These are phyloP conservation scores for Polia nebulosa DNA, from an alignment of 2,888 invertebrate genomes.

Conservation along the genomic window DNA sequence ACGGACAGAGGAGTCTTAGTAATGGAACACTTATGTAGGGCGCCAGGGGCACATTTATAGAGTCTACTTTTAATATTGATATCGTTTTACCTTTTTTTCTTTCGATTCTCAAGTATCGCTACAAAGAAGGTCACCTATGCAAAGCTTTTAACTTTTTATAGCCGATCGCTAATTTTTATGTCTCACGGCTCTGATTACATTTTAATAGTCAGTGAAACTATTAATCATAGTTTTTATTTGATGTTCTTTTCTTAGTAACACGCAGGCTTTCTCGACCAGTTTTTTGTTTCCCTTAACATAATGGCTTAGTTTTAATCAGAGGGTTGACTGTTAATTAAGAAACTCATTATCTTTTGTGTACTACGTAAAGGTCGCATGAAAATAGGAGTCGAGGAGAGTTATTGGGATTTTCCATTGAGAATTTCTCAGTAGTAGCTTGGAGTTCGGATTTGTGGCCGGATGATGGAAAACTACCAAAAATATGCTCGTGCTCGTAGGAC, in stretches of 20 bases:
- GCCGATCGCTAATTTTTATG: constrained; percentile 56
- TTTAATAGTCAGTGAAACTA: constrained; percentile 61
- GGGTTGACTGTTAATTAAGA: constrained; percentile 23
- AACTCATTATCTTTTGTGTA: constrained; percentile 6
- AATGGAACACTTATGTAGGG: too few species aligned
- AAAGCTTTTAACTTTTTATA: constrained; percentile 56
- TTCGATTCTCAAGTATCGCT: constrained; percentile 15
- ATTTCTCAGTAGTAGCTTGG: too few species aligned
- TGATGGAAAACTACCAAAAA: too few species aligned
- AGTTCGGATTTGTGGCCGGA: too few species aligned
- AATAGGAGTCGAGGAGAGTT: neutral
- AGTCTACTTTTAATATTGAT: neutral
- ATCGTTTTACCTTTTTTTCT: too few species aligned
- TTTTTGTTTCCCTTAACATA: constrained; percentile 36
- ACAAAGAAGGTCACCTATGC: constrained; percentile 48
- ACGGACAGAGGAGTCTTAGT: too few species aligned
- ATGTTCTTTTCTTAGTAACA: constrained; percentile 28
- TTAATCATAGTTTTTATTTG: constrained; percentile 48
- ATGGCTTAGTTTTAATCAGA: constrained; percentile 29
- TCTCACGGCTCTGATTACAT: constrained; percentile 59
- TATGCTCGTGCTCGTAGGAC: too few species aligned
- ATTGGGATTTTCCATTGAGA: too few species aligned
- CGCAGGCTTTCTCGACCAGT: constrained; percentile 40
- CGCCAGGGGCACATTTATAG: too few species aligned
- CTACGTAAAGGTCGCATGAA: neutral